These are phyloP conservation scores for Perca schrenkii DNA, from an alignment of 2,113 vertebrate genomes.

Conservation along the genomic window DNA sequence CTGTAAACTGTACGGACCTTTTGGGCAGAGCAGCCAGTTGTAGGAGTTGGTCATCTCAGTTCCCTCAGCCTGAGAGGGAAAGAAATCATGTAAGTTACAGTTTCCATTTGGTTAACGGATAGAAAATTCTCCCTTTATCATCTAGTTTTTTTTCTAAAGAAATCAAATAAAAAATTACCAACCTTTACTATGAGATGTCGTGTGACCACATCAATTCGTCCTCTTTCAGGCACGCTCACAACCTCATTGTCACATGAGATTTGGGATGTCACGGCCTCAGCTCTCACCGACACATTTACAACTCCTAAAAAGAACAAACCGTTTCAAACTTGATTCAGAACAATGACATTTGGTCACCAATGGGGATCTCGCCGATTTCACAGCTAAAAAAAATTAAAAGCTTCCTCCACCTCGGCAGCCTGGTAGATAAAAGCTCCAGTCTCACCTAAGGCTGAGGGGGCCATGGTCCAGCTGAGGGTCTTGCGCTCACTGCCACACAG, in stretches of 20 bases:
- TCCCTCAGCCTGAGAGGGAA: conserved; percentile 75
- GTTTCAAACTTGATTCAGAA: no score
- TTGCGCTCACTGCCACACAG: conserved; percentile 78
- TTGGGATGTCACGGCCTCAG: no score
- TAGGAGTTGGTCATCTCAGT: conserved; percentile 56
- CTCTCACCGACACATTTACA: no score
- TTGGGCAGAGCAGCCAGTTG: conserved; percentile 76
- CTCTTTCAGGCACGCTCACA: conserved; percentile 73
- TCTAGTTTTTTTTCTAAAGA: no score
- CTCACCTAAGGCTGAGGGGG: conserved; percentile 83
- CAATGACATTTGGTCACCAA: neutral
- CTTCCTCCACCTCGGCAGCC: neutral
- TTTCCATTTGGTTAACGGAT: neutral
- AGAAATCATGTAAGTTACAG: neutral
- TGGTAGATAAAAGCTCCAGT: neutral
- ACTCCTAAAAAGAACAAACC: no score
- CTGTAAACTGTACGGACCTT: conserved; percentile 56
- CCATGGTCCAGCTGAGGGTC: conserved; percentile 81
- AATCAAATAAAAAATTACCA: neutral
- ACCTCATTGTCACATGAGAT: no score
- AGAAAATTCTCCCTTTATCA: neutral
- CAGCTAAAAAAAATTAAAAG: no score
- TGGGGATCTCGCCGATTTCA: neutral
- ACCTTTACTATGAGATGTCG: conserved; percentile 87
- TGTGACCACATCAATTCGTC: conserved; percentile 84